Evolutionary conservation across 2,113 vertebrate genomes (phyloP).

Genomic region (Terrapene triunguis): DNA sequence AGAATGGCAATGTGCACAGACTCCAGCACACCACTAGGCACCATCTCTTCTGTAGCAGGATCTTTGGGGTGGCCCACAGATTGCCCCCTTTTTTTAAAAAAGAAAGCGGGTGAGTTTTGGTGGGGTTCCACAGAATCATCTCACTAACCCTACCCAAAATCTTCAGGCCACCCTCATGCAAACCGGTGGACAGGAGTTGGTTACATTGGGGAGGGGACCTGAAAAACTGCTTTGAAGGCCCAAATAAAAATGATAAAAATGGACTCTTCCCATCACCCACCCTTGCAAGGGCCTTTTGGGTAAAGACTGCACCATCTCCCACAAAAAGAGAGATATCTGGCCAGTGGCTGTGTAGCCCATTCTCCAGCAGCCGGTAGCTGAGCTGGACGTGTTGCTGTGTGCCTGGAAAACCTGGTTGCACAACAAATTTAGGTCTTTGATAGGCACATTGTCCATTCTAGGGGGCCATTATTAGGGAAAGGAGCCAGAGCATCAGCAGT

Average conservation of each 20-base stretch:
- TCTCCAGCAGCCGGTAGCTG: background rate
- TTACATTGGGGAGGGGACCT: background rate
- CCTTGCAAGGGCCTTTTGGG: background rate
- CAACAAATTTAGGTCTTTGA: background rate
- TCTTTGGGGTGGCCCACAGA: background rate
- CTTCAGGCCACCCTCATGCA: background rate
- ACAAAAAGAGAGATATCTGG: background rate
- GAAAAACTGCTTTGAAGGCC: background rate
- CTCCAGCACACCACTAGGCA: background rate
- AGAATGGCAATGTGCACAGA: background rate
- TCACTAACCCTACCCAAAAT: background rate
- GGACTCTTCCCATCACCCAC: background rate
- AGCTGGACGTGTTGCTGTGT: background rate
- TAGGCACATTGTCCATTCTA: background rate
- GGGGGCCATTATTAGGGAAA: background rate
- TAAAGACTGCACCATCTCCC: background rate
- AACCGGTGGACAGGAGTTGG: background rate
- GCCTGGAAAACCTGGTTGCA: background rate
- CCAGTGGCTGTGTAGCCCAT: background rate
- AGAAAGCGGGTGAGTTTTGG: background rate
- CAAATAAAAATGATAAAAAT: background rate
- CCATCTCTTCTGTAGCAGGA: background rate
- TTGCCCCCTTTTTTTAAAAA: background rate
- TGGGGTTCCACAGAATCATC: background rate
- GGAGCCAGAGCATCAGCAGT: background rate